Base-by-base conservation (phyloP, 1,140 invertebrate genomes). In the Cydia splendana region DNA sequence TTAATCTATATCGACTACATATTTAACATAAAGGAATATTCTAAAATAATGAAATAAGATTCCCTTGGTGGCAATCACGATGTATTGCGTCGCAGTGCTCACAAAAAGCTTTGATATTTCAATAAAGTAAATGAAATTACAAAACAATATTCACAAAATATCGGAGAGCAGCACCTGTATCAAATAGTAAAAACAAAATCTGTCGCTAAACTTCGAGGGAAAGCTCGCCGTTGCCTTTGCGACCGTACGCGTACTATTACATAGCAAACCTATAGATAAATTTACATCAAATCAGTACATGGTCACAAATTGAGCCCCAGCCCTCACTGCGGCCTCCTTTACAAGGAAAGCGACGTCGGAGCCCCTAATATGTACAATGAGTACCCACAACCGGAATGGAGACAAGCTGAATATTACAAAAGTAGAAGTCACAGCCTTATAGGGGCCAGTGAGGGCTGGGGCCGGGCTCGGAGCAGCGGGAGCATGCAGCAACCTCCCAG, bases 251-350 rank as follows among this genome's bases (percentile, higher is more conserved):
- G 85, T 77, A 85, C 86, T 86, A 89, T 83, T 85, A 82, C 82
- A 81, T 88, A 91, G 88, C 85, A 91, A 92, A 92, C 86, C 84
- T 85, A 91, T 92, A 90, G 88, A 89, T 90, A 91, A 92, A 90
- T 92, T 89, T 92, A 92, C 91, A 92, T 86, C 89, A 88, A 71
- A 89, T 92, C 87, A 89, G 85, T 90, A 87, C 88, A 88, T 82
- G 87, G 86, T 89, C 86, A 87, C 85, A 84, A 80, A 79, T 78
- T 65, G 78, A 81, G 91, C 89, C 91, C 91, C 91, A 90, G 88
- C 83, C 89, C 87, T 81, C 77, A 82, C 78, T 82, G 82, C 75
- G 74, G 77, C 75, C 77, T 71, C 75, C 62, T 42, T 24, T n/a
- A 57, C 24, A 65, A 15, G 20, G 28, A 5, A 28, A 24, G 65